These are phyloP conservation scores for Parnassius orleans DNA, from an alignment of 2,888 invertebrate genomes.

Conservation along the genomic window DNA sequence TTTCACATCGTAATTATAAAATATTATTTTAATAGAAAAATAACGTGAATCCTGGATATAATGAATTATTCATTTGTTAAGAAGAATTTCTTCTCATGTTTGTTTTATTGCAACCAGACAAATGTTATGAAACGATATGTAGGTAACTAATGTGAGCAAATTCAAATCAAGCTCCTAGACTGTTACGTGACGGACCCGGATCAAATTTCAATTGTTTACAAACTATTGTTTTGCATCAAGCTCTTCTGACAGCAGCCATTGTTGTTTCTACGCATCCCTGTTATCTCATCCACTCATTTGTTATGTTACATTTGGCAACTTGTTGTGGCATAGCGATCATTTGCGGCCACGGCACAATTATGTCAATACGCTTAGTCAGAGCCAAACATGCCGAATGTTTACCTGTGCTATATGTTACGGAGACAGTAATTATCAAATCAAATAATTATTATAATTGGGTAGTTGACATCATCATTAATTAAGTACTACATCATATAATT, in stretches of 20 bases:
- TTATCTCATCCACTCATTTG: conserved; percentile 36
- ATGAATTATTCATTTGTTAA: no score
- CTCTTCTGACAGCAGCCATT: conserved; percentile 10
- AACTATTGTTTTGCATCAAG: conserved; percentile 22
- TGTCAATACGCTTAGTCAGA: conserved; percentile 51
- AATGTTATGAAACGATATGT: neutral
- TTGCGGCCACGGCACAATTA: conserved; percentile 46
- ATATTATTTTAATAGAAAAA: no score
- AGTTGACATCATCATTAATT: no score
- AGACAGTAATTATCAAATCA: no score
- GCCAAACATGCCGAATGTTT: conserved; percentile 22
- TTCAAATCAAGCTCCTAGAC: conserved; percentile 6
- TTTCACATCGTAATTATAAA: no score
- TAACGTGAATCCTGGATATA: no score
- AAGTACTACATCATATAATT: no score
- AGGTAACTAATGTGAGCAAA: conserved; percentile 6
- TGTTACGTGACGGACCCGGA: conserved; percentile 6
- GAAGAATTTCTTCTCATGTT: no score
- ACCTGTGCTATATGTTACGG: no score
- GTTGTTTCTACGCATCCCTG: conserved; percentile 25
- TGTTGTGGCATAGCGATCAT: conserved; percentile 56
- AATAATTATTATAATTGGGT: no score
- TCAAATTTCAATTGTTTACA: conserved; percentile 19
- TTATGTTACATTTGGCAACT: conserved; percentile 50
- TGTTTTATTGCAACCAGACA: no score